These are phyloP conservation scores for Tapera naevia DNA, from an alignment of 2,797 vertebrate species.

Conservation along the genomic window DNA sequence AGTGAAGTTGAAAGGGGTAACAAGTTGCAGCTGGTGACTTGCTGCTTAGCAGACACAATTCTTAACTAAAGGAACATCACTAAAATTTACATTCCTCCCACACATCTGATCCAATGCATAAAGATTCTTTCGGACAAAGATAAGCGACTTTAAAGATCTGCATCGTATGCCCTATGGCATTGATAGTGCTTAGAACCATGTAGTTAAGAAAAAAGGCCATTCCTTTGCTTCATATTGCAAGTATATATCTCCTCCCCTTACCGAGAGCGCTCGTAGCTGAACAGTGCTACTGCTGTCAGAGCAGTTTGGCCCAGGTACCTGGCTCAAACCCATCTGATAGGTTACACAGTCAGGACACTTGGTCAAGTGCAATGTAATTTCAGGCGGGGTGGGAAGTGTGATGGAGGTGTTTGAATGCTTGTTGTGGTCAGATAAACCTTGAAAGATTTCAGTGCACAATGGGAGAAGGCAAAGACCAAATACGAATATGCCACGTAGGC, in stretches of 20 bases:
- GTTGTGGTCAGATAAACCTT: neutral
- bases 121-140: neutral
- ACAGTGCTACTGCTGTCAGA: neutral
- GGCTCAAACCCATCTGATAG: too few species aligned
- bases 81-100: neutral
- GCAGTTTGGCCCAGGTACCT: too few species aligned
- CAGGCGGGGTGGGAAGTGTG: neutral
- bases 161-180: neutral
- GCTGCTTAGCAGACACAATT: neutral
- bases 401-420: neutral
- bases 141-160: neutral
- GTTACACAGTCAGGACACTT: too few species aligned
- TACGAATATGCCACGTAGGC: neutral
- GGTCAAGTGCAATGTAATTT: neutral
- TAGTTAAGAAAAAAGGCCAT: neutral
- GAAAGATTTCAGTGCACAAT: neutral
- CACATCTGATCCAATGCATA: neutral
- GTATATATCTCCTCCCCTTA: neutral
- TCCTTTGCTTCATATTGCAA: neutral
- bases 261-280: neutral
- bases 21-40: neutral
- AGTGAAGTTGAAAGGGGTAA: neutral
- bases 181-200: neutral
- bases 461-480: neutral
- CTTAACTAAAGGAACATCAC: neutral